phyloP scores from a whole-genome alignment of 1,140 invertebrate species.

The Drosophila ambigua region DNA sequence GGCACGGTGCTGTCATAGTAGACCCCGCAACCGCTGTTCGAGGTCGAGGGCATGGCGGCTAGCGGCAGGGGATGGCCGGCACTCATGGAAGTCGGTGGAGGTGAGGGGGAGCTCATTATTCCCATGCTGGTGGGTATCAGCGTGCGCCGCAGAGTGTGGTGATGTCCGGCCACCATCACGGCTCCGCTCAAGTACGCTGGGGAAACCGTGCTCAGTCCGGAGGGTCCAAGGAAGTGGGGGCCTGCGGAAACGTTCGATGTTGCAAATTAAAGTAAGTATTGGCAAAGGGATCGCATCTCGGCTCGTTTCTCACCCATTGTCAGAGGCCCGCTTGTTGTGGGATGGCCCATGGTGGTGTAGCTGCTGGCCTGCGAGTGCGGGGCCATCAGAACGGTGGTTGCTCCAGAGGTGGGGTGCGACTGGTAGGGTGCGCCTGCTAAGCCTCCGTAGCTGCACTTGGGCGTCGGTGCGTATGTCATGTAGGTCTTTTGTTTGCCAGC shows the following conservation, averaged over 20 bases:
- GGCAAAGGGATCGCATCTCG: background rate
- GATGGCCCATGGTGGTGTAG: constrained; percentile 64
- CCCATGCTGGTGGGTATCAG: constrained; percentile 71
- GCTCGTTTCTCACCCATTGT: constrained; percentile 57
- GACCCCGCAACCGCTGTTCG: constrained; percentile 37
- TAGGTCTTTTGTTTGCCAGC: constrained; percentile 61
- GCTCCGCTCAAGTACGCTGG: constrained; percentile 64
- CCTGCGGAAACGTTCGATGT: constrained; percentile 27
- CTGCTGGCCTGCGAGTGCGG: constrained; percentile 50
- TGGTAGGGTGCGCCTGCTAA: constrained; percentile 40
- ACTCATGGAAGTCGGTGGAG: constrained; percentile 36
- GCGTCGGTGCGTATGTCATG: constrained; percentile 69
- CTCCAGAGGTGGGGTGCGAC: constrained; percentile 48
- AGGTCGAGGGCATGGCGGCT: constrained; percentile 32
- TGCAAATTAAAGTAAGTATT: background rate
- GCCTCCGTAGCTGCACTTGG: constrained; percentile 59
- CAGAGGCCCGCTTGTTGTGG: constrained; percentile 56
- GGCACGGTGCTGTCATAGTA: constrained; percentile 70
- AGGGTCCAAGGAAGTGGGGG: constrained; percentile 53
- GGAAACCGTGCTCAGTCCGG: constrained; percentile 47
- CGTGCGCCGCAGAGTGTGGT: constrained; percentile 57
- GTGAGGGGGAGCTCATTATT: constrained; percentile 53
- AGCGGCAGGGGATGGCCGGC: constrained; percentile 30
- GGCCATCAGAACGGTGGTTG: constrained; percentile 64
- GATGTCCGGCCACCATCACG: constrained; percentile 61